A percentile compares a stretch with the other conserved stretches of the same genome.
phyloP scores from a whole-genome alignment of 2,113 vertebrate species.

The Lipotes vexillifer region DNA sequence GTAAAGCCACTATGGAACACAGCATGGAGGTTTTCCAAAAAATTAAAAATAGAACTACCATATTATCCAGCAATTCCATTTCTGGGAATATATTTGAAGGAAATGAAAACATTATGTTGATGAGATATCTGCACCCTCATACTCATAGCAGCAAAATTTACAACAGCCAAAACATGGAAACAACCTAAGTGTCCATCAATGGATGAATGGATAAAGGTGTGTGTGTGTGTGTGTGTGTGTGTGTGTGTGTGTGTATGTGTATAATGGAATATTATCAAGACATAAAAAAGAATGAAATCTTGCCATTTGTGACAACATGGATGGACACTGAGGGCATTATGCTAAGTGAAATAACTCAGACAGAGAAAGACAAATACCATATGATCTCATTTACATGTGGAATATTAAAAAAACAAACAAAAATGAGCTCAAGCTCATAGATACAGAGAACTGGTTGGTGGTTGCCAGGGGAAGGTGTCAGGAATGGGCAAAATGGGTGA shows the following conservation, averaged over 20 bases:
- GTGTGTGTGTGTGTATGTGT: not conserved
- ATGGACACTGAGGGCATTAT: no score
- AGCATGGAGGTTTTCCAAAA: not conserved
- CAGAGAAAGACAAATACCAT: no score
- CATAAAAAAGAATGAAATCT: no score
- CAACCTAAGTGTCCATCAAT: not conserved
- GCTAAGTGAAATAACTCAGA: no score
- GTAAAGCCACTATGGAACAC: not conserved
- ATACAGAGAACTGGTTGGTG: no score
- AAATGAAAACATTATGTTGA: not conserved
- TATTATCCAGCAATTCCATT: not conserved
- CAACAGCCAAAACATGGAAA: not conserved
- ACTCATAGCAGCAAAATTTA: not conserved
- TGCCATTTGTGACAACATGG: no score
- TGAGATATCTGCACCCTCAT: not conserved
- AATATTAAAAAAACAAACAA: no score
- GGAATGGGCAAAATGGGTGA: not conserved
- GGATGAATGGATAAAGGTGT: not conserved
- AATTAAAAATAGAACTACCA: not conserved
- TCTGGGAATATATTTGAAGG: not conserved
- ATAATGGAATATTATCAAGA: no score
- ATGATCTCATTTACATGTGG: no score
- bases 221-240: not conserved
- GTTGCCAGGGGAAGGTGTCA: not conserved
- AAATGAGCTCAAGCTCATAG: no score